These are phyloP conservation scores for Lasioglossum figueresi DNA, from an alignment of 2,888 invertebrate genomes.

Conservation along the genomic window DNA sequence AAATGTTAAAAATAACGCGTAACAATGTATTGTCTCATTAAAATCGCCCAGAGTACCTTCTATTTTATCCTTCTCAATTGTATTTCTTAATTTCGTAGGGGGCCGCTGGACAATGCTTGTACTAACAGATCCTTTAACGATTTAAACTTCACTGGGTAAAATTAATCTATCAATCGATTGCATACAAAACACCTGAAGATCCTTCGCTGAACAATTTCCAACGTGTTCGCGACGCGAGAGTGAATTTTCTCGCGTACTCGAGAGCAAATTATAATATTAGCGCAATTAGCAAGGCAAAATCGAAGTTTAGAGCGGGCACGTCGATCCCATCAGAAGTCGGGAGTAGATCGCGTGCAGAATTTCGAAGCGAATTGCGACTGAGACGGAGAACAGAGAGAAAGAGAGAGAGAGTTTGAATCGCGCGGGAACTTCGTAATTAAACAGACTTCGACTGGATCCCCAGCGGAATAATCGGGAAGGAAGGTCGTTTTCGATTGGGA, in stretches of 20 bases:
- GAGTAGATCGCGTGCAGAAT: background rate
- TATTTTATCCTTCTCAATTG: too few species aligned
- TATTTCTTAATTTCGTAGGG: too few species aligned
- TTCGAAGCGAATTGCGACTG: background rate
- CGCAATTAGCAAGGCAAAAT: background rate
- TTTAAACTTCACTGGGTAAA: too few species aligned
- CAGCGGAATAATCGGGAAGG: background rate
- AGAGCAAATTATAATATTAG: background rate
- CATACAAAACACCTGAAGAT: background rate
- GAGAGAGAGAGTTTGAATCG: background rate
- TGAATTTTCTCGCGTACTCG: slow-evolving; percentile 3
- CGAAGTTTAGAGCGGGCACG: background rate
- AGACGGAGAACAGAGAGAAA: background rate
- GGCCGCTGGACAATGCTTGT: too few species aligned
- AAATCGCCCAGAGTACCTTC: too few species aligned
- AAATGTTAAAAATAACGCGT: too few species aligned
- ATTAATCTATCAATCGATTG: too few species aligned
- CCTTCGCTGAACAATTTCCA: background rate
- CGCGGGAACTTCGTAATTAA: slow-evolving; percentile 8
- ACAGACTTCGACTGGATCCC: background rate
- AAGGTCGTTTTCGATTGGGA: background rate
- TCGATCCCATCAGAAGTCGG: background rate
- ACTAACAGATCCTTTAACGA: too few species aligned
- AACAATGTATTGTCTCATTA: too few species aligned
- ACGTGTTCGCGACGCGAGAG: background rate